Base-by-base conservation (phyloP, 2,888 invertebrate species). In the Drosophila macrothrix region DNA sequence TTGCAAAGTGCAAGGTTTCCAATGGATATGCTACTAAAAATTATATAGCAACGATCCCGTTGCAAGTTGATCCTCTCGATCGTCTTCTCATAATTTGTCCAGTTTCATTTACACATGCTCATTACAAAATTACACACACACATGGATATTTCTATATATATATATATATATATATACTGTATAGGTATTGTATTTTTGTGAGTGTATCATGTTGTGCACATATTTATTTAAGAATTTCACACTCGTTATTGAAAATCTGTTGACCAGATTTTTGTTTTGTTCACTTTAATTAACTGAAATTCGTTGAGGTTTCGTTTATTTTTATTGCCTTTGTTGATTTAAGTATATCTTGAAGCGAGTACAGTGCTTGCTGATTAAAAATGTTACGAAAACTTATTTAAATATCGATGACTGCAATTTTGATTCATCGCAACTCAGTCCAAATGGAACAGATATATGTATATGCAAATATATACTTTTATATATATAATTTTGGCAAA, bases 211-310 rank as follows among this genome's bases (percentile, higher is more conserved):
- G 64, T 80, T 67, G 52, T 75, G 65, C 56, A 73, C 78, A 80
- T 85, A 81, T 88, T 84, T 90, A 85, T 78, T 87, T 72, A 84
- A 83, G 86, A 75, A 87, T 78, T 88, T 88, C 87, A 88, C 90
- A 88, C 87, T 86, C 80, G 69, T 80, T 84, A 82, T 60, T 55
- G 68, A 71, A 84, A 90, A 90, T 90, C 83, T 90, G 90, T 91
- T 88, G 80, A 82, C 85, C 90, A 90, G 84, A 90, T 88, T 90
- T 78, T 74, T 60, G 39, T 68, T 59, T 74, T 73, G 46, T 65
- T 69, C 73, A 80, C 16, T 80, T 78, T 78, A 80, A 80, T 77
- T 82, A 74, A 82, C 78, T 78, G 78, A 82, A 78, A 72, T 82
- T 75, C 74, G 71, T 79, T 67, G 73, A 37, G 64, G 54, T 76